Base-by-base conservation (phyloP, 37 sponge, comb jelly and placozoan species). In the Amphimedon queenslandica region DNA sequence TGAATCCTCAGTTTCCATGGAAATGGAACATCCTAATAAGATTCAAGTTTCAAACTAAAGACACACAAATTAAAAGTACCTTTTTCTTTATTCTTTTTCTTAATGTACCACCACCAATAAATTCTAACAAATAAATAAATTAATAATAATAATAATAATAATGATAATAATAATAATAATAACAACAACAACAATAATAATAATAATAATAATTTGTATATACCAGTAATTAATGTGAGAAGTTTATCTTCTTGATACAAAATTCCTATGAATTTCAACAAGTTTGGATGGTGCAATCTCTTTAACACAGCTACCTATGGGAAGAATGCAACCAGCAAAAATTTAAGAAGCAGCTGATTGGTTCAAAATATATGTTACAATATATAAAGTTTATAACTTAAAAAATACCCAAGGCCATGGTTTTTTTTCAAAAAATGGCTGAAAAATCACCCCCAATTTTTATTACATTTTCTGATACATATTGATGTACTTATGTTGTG, bases 41-140 rank as follows among this genome's bases (percentile, higher is more conserved):
- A 77, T 16, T 42, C 23, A 31, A 23, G 27, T 16, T 29, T 31
- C 64, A 63, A 63, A 63, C 11, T 31, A 11, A 23, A 24, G 10
- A 63, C 11, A 23, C 32, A 31, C 10, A 63, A 23, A 24, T 63
- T 31, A 63, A 11, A 35, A 35, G 11, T 35, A 38, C 84, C 16
- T 23, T 37, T 29, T 83, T 77, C 55, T 79, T 84, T 58, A 93
- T 88, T 4, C 66, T 78, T 55, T 87, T 74, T 8, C 83, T 68
- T n/a, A 93, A 64, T 42, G 94, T 93, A 29, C 94, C 94, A 42
- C 94, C 94, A 75, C 75, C 81, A 1, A 83, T 76, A 77, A 73
- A 93, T 69, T 93, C 94, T 81, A 63, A 34, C 55, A 21, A 30
- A 11, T 24, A 27, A 40, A 42, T 6, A 66, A 27, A 67, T 53